phyloP scores from a whole-genome alignment of 2,797 vertebrate genomes.

The Thamnophis elegans region DNA sequence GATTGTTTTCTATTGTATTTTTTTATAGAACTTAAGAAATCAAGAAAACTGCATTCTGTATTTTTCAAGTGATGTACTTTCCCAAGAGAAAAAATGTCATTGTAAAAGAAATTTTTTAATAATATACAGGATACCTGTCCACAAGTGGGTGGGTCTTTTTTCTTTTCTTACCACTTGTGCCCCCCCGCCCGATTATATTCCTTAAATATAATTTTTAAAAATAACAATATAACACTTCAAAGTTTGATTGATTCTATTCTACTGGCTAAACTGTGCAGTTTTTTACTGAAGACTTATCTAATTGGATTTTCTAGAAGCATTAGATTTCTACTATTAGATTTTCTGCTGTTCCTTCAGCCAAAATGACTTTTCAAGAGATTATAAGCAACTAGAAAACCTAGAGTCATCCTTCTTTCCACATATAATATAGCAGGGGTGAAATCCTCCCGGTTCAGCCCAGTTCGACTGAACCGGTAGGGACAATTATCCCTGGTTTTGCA shows the following conservation, averaged over 20 bases:
- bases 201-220: constrained; percentile 6
- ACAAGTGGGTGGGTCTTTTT: neutral
- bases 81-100: neutral
- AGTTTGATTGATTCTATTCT: neutral
- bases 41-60: neutral
- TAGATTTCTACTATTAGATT: neutral
- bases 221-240: neutral
- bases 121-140: neutral
- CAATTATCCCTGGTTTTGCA: no score
- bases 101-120: neutral
- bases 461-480: no score
- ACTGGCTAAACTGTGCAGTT: neutral
- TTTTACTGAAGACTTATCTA: neutral
- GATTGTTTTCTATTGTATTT: neutral
- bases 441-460: no score
- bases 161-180: neutral
- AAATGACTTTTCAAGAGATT: neutral
- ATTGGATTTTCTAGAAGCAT: neutral
- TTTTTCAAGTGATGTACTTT: neutral
- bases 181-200: neutral
- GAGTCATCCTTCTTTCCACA: neutral
- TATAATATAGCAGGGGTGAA: neutral
- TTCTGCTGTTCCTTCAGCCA: neutral
- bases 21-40: neutral
- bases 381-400: neutral